Percentiles rank a stretch among this genome's conserved stretches.
Conservation (phyloP, 2,113 vertebrate species). For the Semnornis frantzii region DNA sequence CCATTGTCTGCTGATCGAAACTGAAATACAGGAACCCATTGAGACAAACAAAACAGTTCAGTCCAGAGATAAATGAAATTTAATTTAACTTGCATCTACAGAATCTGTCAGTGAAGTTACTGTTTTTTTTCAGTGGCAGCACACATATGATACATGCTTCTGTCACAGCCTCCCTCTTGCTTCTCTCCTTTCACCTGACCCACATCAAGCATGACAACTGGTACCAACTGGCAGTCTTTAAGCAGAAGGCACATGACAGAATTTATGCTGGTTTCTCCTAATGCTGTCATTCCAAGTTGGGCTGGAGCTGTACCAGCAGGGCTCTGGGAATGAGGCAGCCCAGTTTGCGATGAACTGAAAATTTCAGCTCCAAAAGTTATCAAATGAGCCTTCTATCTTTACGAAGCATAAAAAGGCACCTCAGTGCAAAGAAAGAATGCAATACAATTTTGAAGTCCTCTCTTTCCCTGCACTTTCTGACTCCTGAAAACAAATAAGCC, state of each 20-base stretch:
- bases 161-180: background rate
- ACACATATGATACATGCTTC: background rate
- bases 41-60: background rate
- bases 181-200: background rate
- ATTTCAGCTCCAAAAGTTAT: slow-evolving; percentile 4
- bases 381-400: slow-evolving; percentile 10
- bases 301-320: background rate
- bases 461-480: slow-evolving; percentile 34
- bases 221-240: background rate
- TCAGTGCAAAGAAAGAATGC: slow-evolving; percentile 49
- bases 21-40: background rate
- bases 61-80: background rate
- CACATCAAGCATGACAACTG: background rate
- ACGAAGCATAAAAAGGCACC: slow-evolving; percentile 51
- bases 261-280: background rate
- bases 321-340: background rate
- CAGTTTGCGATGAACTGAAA: slow-evolving; percentile 1
- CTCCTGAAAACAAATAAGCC: slow-evolving; percentile 32
- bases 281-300: background rate
- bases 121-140: background rate
- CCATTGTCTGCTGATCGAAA: background rate
- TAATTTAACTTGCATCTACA: background rate
- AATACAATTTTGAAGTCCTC: slow-evolving; percentile 7
- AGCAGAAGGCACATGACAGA: background rate
- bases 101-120: background rate